Conservation (phyloP, 2,888 invertebrate genomes). For the Harpagoxenus sublaevis region DNA sequence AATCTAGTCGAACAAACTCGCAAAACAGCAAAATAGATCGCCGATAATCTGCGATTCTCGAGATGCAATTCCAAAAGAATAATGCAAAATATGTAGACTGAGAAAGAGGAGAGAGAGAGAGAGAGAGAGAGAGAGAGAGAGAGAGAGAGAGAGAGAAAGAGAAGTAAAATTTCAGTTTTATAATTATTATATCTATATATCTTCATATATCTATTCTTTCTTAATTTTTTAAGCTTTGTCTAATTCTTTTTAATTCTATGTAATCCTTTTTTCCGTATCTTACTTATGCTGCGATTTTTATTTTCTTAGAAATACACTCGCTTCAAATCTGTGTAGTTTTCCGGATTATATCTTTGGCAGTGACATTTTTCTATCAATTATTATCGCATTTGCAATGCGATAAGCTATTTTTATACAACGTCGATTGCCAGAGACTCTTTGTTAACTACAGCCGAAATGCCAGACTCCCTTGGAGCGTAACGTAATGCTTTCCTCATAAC, state of each 20-base stretch:
- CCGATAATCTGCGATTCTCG: neutral
- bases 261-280: neutral
- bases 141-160: neutral
- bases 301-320: no score
- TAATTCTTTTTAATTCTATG: neutral
- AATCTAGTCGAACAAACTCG: neutral
- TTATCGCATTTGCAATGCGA: neutral
- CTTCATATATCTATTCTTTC: neutral
- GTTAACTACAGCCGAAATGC: neutral
- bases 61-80: neutral
- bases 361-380: neutral
- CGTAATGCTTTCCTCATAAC: constrained; percentile 50
- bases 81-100: neutral
- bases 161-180: neutral
- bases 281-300: neutral
- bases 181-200: neutral
- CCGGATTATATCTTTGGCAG: neutral
- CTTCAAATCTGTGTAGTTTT: neutral
- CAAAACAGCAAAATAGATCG: neutral
- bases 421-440: neutral
- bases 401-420: neutral
- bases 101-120: no score
- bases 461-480: constrained; percentile 27
- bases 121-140: no score
- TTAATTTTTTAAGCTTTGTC: neutral